Conservation (phyloP, 2,113 vertebrate species). For the Ptyas mucosa region DNA sequence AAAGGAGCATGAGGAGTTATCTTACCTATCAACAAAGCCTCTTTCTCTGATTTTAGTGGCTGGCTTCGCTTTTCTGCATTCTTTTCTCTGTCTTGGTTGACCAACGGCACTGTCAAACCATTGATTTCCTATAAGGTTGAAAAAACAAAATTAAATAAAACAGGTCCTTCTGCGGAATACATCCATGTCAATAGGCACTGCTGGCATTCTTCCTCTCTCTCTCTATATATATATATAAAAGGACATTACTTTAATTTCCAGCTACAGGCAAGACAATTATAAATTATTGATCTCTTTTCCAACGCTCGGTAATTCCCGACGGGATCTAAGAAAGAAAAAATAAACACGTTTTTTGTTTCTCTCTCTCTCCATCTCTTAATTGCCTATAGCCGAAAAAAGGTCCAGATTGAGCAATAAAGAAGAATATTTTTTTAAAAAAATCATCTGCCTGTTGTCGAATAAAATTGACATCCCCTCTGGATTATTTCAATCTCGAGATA, state of each 20-base stretch:
- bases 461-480: not conserved
- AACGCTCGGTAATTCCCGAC: constrained; percentile 11
- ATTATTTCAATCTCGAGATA: constrained; percentile 29
- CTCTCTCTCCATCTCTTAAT: constrained; percentile 28
- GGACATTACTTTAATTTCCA: constrained; percentile 50
- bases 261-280: constrained; percentile 45
- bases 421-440: not conserved
- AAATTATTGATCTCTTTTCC: constrained; percentile 53
- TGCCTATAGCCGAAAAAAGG: constrained; percentile 28
- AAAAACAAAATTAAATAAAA: constrained; percentile 52
- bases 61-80: constrained; percentile 72
- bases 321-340: constrained; percentile 8
- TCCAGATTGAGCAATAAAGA: constrained; percentile 5
- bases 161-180: constrained; percentile 43
- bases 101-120: constrained; percentile 74
- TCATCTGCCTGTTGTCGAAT: constrained; percentile 31
- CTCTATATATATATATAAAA: constrained; percentile 25
- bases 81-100: constrained; percentile 79
- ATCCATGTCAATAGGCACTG: constrained; percentile 41
- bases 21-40: constrained; percentile 88
- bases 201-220: constrained; percentile 34
- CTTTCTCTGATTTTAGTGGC: constrained; percentile 83
- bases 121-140: constrained; percentile 77
- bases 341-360: constrained; percentile 30
- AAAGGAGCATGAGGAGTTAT: not conserved